phyloP scores from a whole-genome alignment of 1,140 invertebrate species.

The Drosophila repletoides region DNA sequence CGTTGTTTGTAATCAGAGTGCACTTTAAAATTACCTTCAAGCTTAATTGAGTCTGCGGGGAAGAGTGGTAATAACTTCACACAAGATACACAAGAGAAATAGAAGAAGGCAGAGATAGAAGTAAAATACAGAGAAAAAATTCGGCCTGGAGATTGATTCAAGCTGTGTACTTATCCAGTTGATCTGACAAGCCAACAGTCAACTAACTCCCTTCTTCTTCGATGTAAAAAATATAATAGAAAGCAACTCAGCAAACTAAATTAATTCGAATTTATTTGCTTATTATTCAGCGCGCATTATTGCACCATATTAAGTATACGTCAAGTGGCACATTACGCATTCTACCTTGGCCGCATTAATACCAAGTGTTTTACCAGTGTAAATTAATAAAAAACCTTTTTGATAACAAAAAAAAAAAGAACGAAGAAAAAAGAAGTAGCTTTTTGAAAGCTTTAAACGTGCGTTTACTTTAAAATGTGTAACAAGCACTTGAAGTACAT shows the following conservation, averaged over 20 bases:
- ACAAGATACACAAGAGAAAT: background rate
- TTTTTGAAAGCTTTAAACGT: slow-evolving; percentile 40
- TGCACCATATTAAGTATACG: background rate
- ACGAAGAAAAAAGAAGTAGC: too few relatives aligned
- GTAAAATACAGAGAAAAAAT: background rate
- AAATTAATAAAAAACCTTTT: slow-evolving; percentile 52
- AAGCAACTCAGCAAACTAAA: slow-evolving; percentile 36
- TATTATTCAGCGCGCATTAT: background rate
- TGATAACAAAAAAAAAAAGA: too few relatives aligned
- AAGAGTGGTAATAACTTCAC: too few relatives aligned
- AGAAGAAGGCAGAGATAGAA: background rate
- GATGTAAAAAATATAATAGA: too few relatives aligned
- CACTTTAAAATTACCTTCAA: slow-evolving; percentile 60
- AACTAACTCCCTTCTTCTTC: too few relatives aligned
- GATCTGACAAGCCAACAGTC: too few relatives aligned
- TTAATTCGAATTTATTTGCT: background rate
- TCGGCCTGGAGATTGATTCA: slow-evolving; percentile 52
- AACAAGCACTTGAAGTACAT: slow-evolving; percentile 68
- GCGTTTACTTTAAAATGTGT: slow-evolving; percentile 55
- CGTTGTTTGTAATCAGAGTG: slow-evolving; percentile 14
- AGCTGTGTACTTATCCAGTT: too few relatives aligned
- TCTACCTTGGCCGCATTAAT: too few relatives aligned
- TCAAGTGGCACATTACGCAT: too few relatives aligned
- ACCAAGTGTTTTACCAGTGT: slow-evolving; percentile 9
- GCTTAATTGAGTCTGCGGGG: slow-evolving; percentile 27